phyloP scores from a whole-genome alignment of 35 echinoderm and acorn worm species.

The Ophiothrix spiculata region DNA sequence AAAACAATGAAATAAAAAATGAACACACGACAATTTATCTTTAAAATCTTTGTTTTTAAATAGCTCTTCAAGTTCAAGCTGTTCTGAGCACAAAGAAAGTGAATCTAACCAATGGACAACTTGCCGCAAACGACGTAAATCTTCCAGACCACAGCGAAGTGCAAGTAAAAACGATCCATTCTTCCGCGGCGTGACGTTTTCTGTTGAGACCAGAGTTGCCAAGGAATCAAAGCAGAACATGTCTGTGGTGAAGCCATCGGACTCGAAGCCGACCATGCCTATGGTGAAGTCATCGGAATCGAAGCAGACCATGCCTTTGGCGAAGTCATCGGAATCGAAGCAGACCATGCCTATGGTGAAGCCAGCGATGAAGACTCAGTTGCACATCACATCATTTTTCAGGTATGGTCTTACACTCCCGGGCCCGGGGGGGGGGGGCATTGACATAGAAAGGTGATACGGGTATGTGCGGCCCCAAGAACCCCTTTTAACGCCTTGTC shows the following conservation, averaged over 20 bases:
- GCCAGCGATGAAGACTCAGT: neutral
- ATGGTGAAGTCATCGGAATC: too few relatives aligned
- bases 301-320: too few relatives aligned
- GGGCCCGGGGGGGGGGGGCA: too few relatives aligned
- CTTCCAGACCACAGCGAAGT: constrained; percentile 56
- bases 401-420: too few relatives aligned
- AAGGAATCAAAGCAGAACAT: constrained; percentile 11
- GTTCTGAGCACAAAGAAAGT: neutral
- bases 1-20: too few relatives aligned
- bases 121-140: constrained; percentile 49
- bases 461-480: too few relatives aligned
- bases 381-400: neutral
- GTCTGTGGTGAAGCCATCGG: too few relatives aligned
- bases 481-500: too few relatives aligned
- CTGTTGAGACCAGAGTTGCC: constrained; percentile 42
- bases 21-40: too few relatives aligned
- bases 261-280: constrained; percentile 14
- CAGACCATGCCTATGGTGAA: neutral
- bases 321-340: too few relatives aligned
- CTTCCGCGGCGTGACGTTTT: constrained; percentile 84
- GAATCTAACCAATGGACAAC: neutral
- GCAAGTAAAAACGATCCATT: constrained; percentile 63
- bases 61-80: neutral
- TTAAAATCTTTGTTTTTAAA: too few relatives aligned
- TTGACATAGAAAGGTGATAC: too few relatives aligned